These are phyloP conservation scores for Salmo trutta DNA, from an alignment of 2,797 vertebrate genomes.

Conservation along the genomic window DNA sequence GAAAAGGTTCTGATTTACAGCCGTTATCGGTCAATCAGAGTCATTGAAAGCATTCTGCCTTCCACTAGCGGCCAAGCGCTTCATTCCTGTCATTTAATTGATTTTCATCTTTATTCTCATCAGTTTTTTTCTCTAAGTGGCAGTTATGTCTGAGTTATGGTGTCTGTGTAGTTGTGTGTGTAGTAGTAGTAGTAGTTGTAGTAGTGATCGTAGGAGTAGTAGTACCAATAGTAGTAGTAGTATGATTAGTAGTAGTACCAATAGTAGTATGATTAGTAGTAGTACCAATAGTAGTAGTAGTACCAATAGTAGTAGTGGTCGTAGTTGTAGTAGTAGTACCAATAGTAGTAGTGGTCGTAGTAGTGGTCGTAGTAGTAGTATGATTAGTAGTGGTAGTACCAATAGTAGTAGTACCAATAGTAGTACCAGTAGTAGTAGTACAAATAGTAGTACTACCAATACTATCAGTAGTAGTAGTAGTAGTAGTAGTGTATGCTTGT, in stretches of 20 bases:
- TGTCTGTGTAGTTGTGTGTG: not conserved
- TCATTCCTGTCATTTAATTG: conserved; percentile 8
- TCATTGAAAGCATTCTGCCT: conserved; percentile 61
- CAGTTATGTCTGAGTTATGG: not conserved
- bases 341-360: no score
- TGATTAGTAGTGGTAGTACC: no score
- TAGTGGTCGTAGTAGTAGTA: no score
- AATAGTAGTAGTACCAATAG: not conserved
- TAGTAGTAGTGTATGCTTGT: conserved; percentile 1
- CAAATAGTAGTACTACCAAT: not conserved
- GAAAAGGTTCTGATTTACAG: conserved; percentile 67
- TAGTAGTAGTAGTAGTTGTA: no score
- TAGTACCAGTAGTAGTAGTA: not conserved
- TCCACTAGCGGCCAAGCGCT: conserved; percentile 49
- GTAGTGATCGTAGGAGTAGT: no score
- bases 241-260: no score
- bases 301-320: no score
- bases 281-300: no score
- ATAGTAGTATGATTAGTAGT: no score
- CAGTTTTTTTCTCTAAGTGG: conserved; percentile 16
- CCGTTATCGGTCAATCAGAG: conserved; percentile 78
- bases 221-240: no score
- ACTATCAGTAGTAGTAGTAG: not conserved
- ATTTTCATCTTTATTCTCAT: conserved; percentile 39
- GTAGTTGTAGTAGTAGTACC: no score